Base-by-base conservation (phyloP, 2,113 vertebrate species). In the Labrus mixtus region DNA sequence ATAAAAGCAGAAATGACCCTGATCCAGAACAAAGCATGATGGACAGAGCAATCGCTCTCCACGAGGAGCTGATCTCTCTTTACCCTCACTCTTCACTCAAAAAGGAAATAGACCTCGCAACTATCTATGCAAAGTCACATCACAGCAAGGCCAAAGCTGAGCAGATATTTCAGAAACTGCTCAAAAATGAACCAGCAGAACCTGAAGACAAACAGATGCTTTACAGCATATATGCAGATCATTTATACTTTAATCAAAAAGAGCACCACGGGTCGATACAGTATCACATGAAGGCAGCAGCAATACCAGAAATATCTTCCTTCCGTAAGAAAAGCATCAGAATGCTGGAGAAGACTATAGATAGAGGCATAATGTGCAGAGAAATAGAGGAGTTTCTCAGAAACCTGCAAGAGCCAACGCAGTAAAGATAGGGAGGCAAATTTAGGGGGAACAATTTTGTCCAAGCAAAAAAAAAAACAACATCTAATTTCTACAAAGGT, bases 191-290 rank as follows among this genome's bases (percentile, higher is more conserved):
- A 6, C 65, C 74, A 3, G 0, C 20, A 23, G 70, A 5, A 0
- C n/a, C n/a, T n/a, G n/a, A n/a, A n/a, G n/a, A n/a, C n/a, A 0
- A 22, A 12, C 90, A 89, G 66, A 82, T 76, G 41, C 62, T 92
- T 23, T 87, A 84, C 77, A 77, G 57, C 68, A 9, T 0, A 10
- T 90, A 90, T 1, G 90, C 87, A 3, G 73, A 78, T 19, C 17
- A 87, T 29, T 15, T 84, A 3, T 19, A 81, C 16, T 59, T 29
- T 10, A 0, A 8, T 0, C 58, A 8, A 10, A 55, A 63, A 2
- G 43, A 85, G 4, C 12, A 0, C 2, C 6, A 79, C 20, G 25
- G 15, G 51, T 37, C 87, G 0, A 78, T 84, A 0, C 8, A 81
- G 0, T 84, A 80, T 50, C 39, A 89, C 72, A 92, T 75, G 81